Conservation (phyloP, 2,113 vertebrate genomes). For the Syngnathus typhle region DNA sequence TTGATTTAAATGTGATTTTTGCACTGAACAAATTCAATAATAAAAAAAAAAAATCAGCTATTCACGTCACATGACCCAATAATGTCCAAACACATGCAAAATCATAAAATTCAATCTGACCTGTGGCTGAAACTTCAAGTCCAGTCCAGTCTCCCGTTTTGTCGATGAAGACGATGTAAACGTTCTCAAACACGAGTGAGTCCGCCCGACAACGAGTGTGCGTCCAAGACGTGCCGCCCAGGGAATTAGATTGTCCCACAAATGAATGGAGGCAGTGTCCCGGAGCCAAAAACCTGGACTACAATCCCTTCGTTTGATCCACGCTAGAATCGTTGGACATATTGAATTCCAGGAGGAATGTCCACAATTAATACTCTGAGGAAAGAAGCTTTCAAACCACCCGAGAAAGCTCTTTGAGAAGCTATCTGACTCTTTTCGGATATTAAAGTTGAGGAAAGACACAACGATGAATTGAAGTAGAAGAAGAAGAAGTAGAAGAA, state of each 20-base stretch:
- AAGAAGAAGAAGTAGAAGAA: too few species aligned
- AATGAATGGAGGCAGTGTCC: slow-evolving; percentile 71
- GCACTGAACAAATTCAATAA: background rate
- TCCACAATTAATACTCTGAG: slow-evolving; percentile 65
- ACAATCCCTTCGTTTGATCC: slow-evolving; percentile 71
- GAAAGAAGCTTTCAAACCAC: slow-evolving; percentile 63
- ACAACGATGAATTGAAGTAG: too few species aligned
- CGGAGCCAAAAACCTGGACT: slow-evolving; percentile 59
- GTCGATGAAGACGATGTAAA: slow-evolving; percentile 20
- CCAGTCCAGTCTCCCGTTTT: slow-evolving; percentile 19
- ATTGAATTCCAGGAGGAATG: slow-evolving; percentile 73
- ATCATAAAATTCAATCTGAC: slow-evolving; percentile 40
- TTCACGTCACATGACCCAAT: background rate
- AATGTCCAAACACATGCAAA: background rate
- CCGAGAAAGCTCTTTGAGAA: slow-evolving; percentile 15
- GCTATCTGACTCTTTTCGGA: background rate
- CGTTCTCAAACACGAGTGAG: slow-evolving; percentile 36
- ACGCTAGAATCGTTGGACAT: slow-evolving; percentile 64
- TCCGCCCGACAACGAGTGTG: slow-evolving; percentile 39
- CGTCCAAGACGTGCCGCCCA: slow-evolving; percentile 38
- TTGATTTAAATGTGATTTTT: background rate
- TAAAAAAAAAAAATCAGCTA: background rate
- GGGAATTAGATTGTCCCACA: slow-evolving; percentile 59
- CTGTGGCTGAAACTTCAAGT: slow-evolving; percentile 35
- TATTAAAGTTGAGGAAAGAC: background rate